These are phyloP conservation scores for Onchidella celtica DNA, from an alignment of 2,888 invertebrate genomes.

Conservation along the genomic window DNA sequence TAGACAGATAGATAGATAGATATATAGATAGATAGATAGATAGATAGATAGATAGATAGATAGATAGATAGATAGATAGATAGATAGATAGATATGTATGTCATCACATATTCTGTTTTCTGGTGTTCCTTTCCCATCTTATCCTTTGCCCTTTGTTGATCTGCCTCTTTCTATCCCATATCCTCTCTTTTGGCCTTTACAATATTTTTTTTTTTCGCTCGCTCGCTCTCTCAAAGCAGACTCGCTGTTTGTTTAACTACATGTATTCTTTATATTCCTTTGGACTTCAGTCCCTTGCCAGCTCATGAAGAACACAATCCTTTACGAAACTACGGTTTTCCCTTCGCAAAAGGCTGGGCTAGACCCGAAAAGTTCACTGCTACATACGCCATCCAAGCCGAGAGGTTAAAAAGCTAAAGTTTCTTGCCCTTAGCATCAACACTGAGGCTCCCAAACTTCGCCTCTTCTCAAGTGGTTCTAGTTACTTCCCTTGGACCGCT, in stretches of 20 bases:
- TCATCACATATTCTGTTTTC: background rate
- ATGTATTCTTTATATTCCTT: too few relatives aligned
- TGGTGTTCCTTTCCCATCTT: background rate
- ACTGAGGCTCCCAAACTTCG: background rate
- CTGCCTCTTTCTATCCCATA: background rate
- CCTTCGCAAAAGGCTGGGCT: too few relatives aligned
- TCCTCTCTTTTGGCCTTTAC: background rate
- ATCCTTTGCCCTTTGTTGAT: background rate
- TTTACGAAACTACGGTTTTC: too few relatives aligned
- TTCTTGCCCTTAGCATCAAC: constrained; percentile 28
- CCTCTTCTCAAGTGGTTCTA: background rate
- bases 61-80: background rate
- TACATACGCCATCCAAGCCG: background rate
- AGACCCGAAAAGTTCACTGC: background rate
- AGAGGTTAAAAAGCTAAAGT: constrained; percentile 9
- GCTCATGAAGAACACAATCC: too few relatives aligned
- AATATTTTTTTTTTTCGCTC: background rate
- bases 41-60: too few relatives aligned
- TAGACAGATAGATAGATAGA: too few relatives aligned
- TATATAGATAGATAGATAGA: too few relatives aligned
- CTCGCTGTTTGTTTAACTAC: too few relatives aligned
- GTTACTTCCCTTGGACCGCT: background rate
- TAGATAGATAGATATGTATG: too few relatives aligned
- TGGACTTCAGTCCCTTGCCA: too few relatives aligned
- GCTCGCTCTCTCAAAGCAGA: background rate